Base-by-base conservation (phyloP, 2,888 invertebrate species). In the Selenia dentaria region DNA sequence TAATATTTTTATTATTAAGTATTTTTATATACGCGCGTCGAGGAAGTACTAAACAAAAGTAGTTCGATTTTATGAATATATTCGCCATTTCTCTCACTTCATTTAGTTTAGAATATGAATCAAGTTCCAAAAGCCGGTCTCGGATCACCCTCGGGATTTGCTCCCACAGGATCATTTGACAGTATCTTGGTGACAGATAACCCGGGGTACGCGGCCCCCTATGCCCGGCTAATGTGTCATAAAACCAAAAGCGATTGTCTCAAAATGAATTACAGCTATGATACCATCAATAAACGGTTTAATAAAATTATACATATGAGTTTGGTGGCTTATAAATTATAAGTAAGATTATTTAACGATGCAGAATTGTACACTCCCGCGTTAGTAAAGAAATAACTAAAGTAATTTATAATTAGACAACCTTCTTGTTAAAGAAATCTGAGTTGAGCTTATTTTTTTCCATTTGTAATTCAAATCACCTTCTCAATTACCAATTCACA, bases 171-270 rank as follows among this genome's bases (percentile, higher is more conserved):
- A 79, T 77, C 76, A 79, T 70, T 80, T 79, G 84, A 81, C 86
- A 78, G 75, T 82, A 85, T 85, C 83, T 79, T 72, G 68, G 74
- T 83, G 83, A 83, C 79, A 78, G 83, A 81, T 81, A 81, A 71
- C 77, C 60, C 57, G 70, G 78, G 77, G 73, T 67, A 64, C 62
- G 53, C 57, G 42, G 61, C 70, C 73, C 76, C 74, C 67, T 59
- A 57, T 47, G 62, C 59, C 66, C 54, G 54, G 61, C 74, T 85
- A 85, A 88, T 85, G 85, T 80, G 83, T 87, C 86, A 86, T 86
- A 88, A 87, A 83, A 80, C 82, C 79, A 69, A 71, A 76, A 71
- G 74, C 76, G 74, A 84, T 85, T 79, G 82, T 81, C 77, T 78
- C 80, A 68, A 72, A 48, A 73, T 79, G 78, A 81, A 73, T 78